A percentile compares a stretch with the other conserved stretches of the same genome.
phyloP scores from a whole-genome alignment of 2,888 invertebrate genomes.

The Poecilus cupreus region DNA sequence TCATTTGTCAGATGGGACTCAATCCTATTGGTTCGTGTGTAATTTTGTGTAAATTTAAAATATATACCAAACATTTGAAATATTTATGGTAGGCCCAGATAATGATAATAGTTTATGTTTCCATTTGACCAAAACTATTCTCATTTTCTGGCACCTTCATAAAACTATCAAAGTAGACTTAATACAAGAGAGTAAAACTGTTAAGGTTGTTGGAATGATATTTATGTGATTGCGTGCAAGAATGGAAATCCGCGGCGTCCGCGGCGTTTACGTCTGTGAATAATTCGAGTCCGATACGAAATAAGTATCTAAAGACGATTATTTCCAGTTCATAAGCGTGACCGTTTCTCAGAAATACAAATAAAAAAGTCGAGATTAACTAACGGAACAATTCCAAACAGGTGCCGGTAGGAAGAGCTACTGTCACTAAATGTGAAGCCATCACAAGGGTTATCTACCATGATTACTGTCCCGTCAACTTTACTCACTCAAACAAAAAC shows the following conservation, averaged over 20 bases:
- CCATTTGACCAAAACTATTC: too few relatives aligned
- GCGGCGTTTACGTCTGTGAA: conserved; percentile 23
- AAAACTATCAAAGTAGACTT: neutral
- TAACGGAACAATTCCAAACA: conserved; percentile 40
- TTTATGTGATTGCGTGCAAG: conserved; percentile 31
- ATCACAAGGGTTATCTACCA: neutral
- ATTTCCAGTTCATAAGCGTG: conserved; percentile 53
- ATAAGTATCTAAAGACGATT: conserved; percentile 50
- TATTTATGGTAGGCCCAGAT: too few relatives aligned
- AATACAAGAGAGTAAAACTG: neutral
- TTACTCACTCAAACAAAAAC: conserved; percentile 8
- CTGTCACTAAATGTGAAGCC: conserved; percentile 11
- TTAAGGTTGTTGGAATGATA: neutral
- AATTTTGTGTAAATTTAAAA: too few relatives aligned
- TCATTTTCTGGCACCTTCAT: neutral
- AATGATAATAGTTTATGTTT: too few relatives aligned
- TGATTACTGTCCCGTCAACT: neutral
- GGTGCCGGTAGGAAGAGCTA: conserved; percentile 14
- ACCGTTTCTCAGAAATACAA: conserved; percentile 48
- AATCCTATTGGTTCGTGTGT: too few relatives aligned
- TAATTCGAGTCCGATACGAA: conserved; percentile 52
- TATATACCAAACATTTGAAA: too few relatives aligned
- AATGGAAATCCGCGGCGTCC: conserved; percentile 6
- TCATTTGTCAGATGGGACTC: too few relatives aligned
- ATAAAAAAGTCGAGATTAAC: conserved; percentile 48